Percentiles rank a stretch among this genome's conserved stretches.
Conservation (phyloP, 2,797 vertebrate genomes). For the Mustela erminea region DNA sequence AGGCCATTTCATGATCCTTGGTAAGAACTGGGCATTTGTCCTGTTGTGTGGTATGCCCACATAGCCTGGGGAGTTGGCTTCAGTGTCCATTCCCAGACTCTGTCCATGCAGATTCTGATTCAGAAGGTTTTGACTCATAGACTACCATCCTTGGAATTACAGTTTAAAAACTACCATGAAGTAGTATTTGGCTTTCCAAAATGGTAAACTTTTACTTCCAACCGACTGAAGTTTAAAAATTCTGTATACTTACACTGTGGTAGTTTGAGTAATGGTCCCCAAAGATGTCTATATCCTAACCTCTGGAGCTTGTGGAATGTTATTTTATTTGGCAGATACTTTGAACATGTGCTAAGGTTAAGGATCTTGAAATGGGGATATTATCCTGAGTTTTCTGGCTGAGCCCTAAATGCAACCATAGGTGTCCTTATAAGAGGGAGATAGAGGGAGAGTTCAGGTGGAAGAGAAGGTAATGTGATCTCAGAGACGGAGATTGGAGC, state of each 20-base stretch:
- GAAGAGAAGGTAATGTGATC: neutral
- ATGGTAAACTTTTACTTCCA: neutral
- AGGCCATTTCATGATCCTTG: neutral
- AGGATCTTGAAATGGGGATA: neutral
- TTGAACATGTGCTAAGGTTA: neutral
- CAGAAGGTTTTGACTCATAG: neutral
- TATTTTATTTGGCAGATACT: neutral
- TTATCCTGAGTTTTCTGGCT: neutral
- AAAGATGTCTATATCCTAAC: neutral
- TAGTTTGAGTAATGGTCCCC: neutral
- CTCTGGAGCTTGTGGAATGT: neutral
- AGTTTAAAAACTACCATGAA: neutral
- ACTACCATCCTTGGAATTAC: neutral
- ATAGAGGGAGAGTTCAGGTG: neutral
- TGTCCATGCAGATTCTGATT: neutral
- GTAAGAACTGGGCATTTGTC: neutral
- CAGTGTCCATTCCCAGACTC: neutral
- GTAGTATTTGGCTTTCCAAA: neutral
- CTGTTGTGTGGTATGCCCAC: neutral
- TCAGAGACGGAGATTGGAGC: neutral
- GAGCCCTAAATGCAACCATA: neutral
- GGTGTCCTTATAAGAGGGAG: neutral
- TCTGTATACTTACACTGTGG: neutral
- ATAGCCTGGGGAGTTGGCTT: neutral
- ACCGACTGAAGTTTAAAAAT: neutral